A percentile compares a stretch with the other conserved stretches of the same genome.
Evolutionary conservation across 2,113 vertebrate genomes (phyloP).

Genomic region (Peromyscus leucopus): DNA sequence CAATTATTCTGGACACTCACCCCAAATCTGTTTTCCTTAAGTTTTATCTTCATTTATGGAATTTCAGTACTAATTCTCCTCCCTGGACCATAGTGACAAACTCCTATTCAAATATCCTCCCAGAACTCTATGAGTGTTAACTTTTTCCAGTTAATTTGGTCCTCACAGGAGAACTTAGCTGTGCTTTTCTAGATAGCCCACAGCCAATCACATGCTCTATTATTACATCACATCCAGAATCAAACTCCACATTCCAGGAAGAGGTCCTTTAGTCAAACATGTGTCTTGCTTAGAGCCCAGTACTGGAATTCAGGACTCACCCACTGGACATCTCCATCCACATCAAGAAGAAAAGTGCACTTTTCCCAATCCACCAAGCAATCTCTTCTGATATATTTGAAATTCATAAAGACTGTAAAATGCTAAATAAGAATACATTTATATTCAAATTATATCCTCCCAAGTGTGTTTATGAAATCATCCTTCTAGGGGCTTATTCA

Average conservation of each 20-base stretch:
- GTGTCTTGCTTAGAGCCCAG: neutral
- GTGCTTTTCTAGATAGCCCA: no score
- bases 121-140: neutral
- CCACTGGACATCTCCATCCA: constrained; percentile 16
- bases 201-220: neutral
- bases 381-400: constrained; percentile 65
- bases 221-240: neutral
- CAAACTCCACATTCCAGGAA: neutral
- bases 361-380: constrained; percentile 44
- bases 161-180: neutral
- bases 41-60: neutral
- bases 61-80: neutral
- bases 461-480: constrained; percentile 74
- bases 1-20: neutral
- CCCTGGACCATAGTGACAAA: neutral
- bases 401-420: constrained; percentile 77
- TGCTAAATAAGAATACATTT: constrained; percentile 70
- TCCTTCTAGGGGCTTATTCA: constrained; percentile 62
- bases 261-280: neutral
- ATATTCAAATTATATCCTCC: constrained; percentile 69
- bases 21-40: constrained; percentile 14
- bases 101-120: neutral
- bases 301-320: neutral
- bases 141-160: neutral
- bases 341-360: neutral